These are phyloP conservation scores for Drosophila bifasciata DNA, from an alignment of 1,140 invertebrate genomes.

Conservation along the genomic window DNA sequence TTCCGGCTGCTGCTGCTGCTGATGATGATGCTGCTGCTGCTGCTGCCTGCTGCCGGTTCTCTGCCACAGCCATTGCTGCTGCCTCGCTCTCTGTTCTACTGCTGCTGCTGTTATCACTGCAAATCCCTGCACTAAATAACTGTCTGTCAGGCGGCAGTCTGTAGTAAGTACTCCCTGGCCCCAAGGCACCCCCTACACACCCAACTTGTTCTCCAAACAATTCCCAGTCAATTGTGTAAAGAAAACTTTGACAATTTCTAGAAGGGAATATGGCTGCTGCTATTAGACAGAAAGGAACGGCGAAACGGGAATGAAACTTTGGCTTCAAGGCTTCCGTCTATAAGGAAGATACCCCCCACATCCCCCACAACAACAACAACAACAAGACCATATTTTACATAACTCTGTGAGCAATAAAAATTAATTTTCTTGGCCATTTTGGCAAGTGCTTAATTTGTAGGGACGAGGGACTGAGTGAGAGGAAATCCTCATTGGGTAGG, in stretches of 20 bases:
- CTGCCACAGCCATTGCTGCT: conserved; percentile 12
- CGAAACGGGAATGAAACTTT: conserved; percentile 53
- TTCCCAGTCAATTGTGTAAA: conserved; percentile 38
- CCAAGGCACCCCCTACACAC: not conserved
- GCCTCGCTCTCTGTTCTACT: not conserved
- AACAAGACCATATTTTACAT: conserved; percentile 70
- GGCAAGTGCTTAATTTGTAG: conserved; percentile 81
- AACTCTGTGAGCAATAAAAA: conserved; percentile 78
- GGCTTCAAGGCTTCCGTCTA: conserved; percentile 25
- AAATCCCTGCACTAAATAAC: conserved; percentile 78
- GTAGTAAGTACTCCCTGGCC: too few species aligned
- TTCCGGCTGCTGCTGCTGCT: conserved; percentile 57
- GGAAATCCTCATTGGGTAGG: conserved; percentile 52
- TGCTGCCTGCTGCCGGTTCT: not conserved
- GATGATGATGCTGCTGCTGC: conserved; percentile 38
- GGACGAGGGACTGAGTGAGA: conserved; percentile 50
- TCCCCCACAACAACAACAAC: not conserved
- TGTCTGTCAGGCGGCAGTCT: conserved; percentile 35
- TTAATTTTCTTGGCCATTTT: conserved; percentile 79
- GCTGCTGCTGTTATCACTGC: conserved; percentile 44
- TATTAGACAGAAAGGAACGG: conserved; percentile 23
- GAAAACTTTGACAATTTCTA: conserved; percentile 77
- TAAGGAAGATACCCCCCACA: not conserved
- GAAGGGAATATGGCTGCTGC: conserved; percentile 24
- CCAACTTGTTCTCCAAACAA: not conserved